Evolutionary conservation across 1,140 invertebrate genomes (phyloP).

Genomic region (Anthonomus grandis): DNA sequence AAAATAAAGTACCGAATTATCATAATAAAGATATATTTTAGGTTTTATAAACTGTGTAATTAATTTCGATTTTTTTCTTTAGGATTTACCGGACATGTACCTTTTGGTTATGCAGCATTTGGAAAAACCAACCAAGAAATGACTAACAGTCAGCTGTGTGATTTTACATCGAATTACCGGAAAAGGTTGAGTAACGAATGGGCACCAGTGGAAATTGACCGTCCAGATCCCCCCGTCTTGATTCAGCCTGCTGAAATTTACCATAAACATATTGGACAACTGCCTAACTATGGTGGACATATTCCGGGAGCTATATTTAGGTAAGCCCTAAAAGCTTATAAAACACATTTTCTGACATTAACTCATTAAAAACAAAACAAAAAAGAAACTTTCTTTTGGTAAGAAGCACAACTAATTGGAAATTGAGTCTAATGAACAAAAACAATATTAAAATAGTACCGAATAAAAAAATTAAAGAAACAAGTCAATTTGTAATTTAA

Average conservation of each 20-base stretch:
- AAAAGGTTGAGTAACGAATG: constrained; percentile 62
- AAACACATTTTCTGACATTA: too few relatives aligned
- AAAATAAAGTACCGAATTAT: too few relatives aligned
- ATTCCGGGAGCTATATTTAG: constrained; percentile 65
- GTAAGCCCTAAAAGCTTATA: constrained; percentile 49
- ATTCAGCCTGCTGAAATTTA: constrained; percentile 59
- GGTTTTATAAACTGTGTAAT: too few relatives aligned
- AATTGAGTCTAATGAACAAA: too few relatives aligned
- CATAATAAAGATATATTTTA: not conserved
- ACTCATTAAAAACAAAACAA: too few relatives aligned
- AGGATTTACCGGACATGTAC: constrained; percentile 66
- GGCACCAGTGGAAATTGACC: constrained; percentile 59
- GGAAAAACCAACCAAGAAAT: constrained; percentile 59
- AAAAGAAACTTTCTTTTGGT: too few relatives aligned
- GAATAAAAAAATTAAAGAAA: too few relatives aligned
- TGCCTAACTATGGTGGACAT: constrained; percentile 71
- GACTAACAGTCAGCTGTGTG: constrained; percentile 62
- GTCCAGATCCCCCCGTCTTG: constrained; percentile 52
- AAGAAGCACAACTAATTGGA: not conserved
- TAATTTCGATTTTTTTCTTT: constrained; percentile 1
- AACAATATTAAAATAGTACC: too few relatives aligned
- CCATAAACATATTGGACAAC: constrained; percentile 64
- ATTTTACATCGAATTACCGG: constrained; percentile 68
- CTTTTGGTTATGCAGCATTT: constrained; percentile 61
- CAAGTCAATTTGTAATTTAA: too few relatives aligned